A percentile compares a stretch with the other conserved stretches of the same genome.
These are phyloP conservation scores for Lithophane socia DNA, from an alignment of 2,888 invertebrate genomes.

Conservation along the genomic window DNA sequence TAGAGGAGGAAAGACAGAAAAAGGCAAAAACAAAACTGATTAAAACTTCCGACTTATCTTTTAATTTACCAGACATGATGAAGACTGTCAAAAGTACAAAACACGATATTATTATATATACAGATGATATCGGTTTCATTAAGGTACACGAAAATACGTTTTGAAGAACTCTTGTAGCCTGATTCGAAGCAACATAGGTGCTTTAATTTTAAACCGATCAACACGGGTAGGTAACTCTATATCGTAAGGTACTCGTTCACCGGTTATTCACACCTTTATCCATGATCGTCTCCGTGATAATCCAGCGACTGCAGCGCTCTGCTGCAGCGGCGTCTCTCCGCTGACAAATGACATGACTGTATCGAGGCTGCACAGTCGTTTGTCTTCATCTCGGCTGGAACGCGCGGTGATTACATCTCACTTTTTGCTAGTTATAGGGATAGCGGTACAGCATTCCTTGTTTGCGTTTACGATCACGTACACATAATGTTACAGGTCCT, in stretches of 20 bases:
- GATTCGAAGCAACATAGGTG: not conserved
- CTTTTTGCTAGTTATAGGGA: conserved; percentile 73
- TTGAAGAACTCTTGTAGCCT: too few relatives aligned
- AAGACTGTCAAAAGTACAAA: not conserved
- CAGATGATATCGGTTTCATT: not conserved
- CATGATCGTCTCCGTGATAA: conserved; percentile 27
- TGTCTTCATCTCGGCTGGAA: conserved; percentile 73
- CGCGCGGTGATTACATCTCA: conserved; percentile 72
- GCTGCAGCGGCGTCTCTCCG: conserved; percentile 31
- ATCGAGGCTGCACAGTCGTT: conserved; percentile 70
- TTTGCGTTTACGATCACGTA: conserved; percentile 49
- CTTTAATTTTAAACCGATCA: not conserved
- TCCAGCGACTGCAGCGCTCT: conserved; percentile 28
- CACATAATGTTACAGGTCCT: conserved; percentile 22
- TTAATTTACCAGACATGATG: not conserved
- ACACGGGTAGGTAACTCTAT: not conserved
- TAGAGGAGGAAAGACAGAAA: not conserved
- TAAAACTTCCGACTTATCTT: not conserved
- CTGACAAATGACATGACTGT: conserved; percentile 65
- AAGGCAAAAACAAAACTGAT: not conserved
- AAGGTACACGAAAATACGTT: not conserved
- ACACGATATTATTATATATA: not conserved
- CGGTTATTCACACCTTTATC: conserved; percentile 36
- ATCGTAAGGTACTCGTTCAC: not conserved
- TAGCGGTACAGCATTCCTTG: conserved; percentile 69